Conservation (phyloP, 1,140 invertebrate species). For the Drosophila chauvacae region DNA sequence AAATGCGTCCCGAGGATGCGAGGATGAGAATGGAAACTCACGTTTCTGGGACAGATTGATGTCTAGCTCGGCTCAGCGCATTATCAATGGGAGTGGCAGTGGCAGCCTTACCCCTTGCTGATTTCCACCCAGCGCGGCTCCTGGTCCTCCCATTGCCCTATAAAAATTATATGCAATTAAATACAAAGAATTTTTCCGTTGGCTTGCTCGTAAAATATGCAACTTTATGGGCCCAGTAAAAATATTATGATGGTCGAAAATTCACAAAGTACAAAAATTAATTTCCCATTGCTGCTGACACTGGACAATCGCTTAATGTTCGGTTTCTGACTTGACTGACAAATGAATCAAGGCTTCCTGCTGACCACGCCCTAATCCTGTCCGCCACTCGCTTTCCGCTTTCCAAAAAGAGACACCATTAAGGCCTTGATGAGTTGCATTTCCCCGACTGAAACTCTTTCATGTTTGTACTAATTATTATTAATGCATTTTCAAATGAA, state of each 20-base stretch:
- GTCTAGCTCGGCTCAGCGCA: slow-evolving; percentile 28
- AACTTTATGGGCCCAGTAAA: slow-evolving; percentile 74
- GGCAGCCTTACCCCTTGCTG: slow-evolving; percentile 69
- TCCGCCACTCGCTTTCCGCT: slow-evolving; percentile 22
- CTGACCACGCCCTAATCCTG: slow-evolving; percentile 41
- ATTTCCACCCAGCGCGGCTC: slow-evolving; percentile 15
- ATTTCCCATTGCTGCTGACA: slow-evolving; percentile 46
- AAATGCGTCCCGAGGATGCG: slow-evolving; percentile 7
- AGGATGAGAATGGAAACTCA: slow-evolving; percentile 32
- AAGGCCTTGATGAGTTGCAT: slow-evolving; percentile 58
- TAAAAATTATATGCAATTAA: slow-evolving; percentile 82
- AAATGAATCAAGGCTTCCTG: slow-evolving; percentile 39
- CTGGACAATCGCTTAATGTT: slow-evolving; percentile 34
- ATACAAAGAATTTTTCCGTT: slow-evolving; percentile 36
- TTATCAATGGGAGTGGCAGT: slow-evolving; percentile 75
- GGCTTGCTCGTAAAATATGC: slow-evolving; percentile 57
- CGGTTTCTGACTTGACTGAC: slow-evolving; percentile 21
- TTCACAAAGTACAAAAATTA: slow-evolving; percentile 43
- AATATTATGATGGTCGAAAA: slow-evolving; percentile 73
- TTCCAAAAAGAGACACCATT: slow-evolving; percentile 42
- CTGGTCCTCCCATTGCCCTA: slow-evolving; percentile 52
- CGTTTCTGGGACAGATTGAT: slow-evolving; percentile 61
- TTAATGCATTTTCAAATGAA: slow-evolving; percentile 51
- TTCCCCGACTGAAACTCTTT: slow-evolving; percentile 23
- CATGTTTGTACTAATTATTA: slow-evolving; percentile 57